A percentile compares a stretch with the other conserved stretches of the same genome.
These are phyloP conservation scores for Cryptoprocta ferox DNA, from an alignment of 2,797 vertebrate species.

Conservation along the genomic window DNA sequence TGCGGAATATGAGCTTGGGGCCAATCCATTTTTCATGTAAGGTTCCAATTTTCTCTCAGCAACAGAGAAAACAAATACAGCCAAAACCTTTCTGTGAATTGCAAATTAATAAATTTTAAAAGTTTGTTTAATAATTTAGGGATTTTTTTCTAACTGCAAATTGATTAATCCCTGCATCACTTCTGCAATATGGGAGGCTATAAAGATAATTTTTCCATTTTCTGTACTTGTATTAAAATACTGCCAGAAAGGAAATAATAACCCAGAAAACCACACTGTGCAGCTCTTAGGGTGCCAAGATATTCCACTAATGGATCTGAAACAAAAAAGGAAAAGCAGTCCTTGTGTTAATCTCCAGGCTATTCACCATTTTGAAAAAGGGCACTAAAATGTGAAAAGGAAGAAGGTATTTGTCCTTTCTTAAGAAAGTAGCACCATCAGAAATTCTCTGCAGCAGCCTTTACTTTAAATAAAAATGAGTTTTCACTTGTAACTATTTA, in stretches of 20 bases:
- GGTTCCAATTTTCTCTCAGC: background rate
- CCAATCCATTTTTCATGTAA: background rate
- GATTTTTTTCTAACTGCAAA: background rate
- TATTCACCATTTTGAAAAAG: constrained; percentile 10
- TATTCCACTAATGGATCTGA: constrained; percentile 15
- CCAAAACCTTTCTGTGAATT: background rate
- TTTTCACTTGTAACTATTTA: constrained; percentile 64
- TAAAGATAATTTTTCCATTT: constrained; percentile 54
- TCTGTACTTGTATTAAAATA: constrained; percentile 51
- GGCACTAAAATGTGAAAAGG: background rate
- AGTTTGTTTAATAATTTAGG: constrained; percentile 42
- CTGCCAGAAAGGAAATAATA: constrained; percentile 59
- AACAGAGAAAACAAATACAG: constrained; percentile 33
- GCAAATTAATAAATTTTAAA: constrained; percentile 42
- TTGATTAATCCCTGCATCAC: background rate
- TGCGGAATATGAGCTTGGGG: background rate
- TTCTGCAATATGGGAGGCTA: constrained; percentile 8
- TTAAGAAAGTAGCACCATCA: background rate
- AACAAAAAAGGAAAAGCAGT: constrained; percentile 28
- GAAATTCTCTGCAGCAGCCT: constrained; percentile 15
- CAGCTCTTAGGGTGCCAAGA: background rate
- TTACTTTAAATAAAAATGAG: constrained; percentile 54
- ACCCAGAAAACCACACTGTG: background rate
- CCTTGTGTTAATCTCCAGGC: background rate
- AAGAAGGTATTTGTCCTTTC: background rate